Conservation (phyloP, 1,140 invertebrate genomes). For the Yoshiicerus persimilis region DNA sequence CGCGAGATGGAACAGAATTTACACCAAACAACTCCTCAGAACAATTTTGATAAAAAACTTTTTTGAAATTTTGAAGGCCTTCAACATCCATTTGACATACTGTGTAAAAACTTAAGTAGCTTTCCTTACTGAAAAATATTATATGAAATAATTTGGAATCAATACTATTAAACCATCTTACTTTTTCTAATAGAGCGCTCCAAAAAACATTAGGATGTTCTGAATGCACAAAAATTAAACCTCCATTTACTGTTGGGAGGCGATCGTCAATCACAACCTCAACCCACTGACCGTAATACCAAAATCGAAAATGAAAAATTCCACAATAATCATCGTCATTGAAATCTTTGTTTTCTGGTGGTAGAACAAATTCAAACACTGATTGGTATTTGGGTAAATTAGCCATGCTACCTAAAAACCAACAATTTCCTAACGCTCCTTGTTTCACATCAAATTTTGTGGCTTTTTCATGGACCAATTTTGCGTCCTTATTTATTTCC, state of each 20-base stretch:
- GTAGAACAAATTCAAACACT: conserved; percentile 62
- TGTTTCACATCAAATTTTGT: conserved; percentile 65
- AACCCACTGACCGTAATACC: conserved; percentile 71
- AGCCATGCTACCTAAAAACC: conserved; percentile 65
- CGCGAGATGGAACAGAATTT: no score
- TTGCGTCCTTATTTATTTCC: conserved; percentile 62
- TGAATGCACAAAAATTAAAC: conserved; percentile 67
- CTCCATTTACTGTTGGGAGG: conserved; percentile 65
- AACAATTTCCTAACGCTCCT: conserved; percentile 65
- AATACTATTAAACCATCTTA: conserved; percentile 68
- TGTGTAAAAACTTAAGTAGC: no score
- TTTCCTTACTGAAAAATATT: neutral
- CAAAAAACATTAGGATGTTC: conserved; percentile 66
- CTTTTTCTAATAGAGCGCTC: conserved; percentile 71
- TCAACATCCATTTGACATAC: no score
- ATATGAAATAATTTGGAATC: neutral
- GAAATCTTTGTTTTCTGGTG: conserved; percentile 61
- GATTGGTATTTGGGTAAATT: conserved; percentile 61
- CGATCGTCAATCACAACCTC: conserved; percentile 74
- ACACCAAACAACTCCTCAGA: no score
- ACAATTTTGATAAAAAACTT: no score
- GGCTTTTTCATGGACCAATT: conserved; percentile 34
- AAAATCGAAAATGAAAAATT: conserved; percentile 61
- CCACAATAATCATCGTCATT: conserved; percentile 59
- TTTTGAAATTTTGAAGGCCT: no score